These are phyloP conservation scores for Poeciliopsis infans DNA, from an alignment of 2,797 vertebrate genomes.

Conservation along the genomic window DNA sequence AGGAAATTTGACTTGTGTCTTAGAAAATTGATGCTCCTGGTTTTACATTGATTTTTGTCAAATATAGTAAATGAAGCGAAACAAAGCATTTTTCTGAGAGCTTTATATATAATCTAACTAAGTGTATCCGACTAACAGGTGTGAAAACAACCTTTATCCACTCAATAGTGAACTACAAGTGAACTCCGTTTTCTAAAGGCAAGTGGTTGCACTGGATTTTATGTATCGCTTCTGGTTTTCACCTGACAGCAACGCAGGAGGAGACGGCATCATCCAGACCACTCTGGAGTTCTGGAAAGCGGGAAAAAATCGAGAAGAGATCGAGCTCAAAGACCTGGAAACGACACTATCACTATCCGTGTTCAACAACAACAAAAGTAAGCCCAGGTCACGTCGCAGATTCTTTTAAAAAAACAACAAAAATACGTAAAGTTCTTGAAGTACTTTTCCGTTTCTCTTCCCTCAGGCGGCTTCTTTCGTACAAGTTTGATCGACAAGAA, in stretches of 20 bases:
- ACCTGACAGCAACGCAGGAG: constrained; percentile 88
- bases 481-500: constrained; percentile 90
- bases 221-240: not conserved
- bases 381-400: constrained; percentile 48
- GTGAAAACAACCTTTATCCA: too few species aligned
- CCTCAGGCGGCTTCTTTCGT: constrained; percentile 91
- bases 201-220: not conserved
- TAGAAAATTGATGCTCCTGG: not conserved
- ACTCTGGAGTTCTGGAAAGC: constrained; percentile 88
- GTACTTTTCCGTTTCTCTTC: not conserved
- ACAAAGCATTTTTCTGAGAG: not conserved
- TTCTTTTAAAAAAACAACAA: not conserved
- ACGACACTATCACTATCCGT: constrained; percentile 80
- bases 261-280: constrained; percentile 84
- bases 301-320: constrained; percentile 84
- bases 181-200: not conserved
- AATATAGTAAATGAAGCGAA: not conserved
- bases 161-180: not conserved
- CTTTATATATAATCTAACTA: too few species aligned
- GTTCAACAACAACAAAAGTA: constrained; percentile 93
- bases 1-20: too few species aligned
- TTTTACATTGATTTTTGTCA: not conserved
- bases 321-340: constrained; percentile 89
- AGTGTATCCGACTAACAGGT: too few species aligned
- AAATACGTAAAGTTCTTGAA: not conserved